Evolutionary conservation across 30 jellyfish, hydroid and myxozoan species (phyloP), one percentile per base, ranked within the genome.

Genomic region (Aurelia aurita): DNA sequence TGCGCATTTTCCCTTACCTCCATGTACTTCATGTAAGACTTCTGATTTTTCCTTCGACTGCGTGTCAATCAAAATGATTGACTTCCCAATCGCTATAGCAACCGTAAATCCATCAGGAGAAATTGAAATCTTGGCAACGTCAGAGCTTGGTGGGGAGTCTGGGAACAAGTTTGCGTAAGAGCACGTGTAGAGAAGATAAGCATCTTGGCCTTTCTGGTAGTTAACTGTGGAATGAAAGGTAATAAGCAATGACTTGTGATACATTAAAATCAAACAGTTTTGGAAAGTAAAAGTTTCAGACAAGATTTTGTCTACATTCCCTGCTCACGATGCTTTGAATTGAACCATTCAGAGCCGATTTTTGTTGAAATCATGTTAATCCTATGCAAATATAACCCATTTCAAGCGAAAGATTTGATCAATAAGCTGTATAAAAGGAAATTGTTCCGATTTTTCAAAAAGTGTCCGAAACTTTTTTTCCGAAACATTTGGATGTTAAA

Each of bases 31-130:
- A 22, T 59, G 77, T 21, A 95, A 53, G 16, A 79, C 91, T n/a
- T 95, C 89, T 16, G 89, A 91, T 18, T 46, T 62, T 79, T 84
- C 90, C 35, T 72, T 72, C 34, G 96, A 75, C 16, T 53, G 64
- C 19, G 95, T 72, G 79, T 95, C 86, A 49, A 74, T 74, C 77
- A 89, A 31, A 9, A 73, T 58, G 31, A 95, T 66, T 12, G 97
- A 82, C 68, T 77, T 86, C 6, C 96, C 94, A 58, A 62, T 67
- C 2, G 99, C 97, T 23, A 95, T 57, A 49, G 98, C 98, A 66
- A 95, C 96, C 19, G 97, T 88, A 54, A 84, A 89, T 10, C 90
- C 87, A 80, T 95, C 99, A 27, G 97, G 98, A 1, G 99, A 85
- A 2, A 95, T 19, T 2, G 97, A 82, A 29, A 95, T 89, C 26